A percentile compares a stretch with the other conserved stretches of the same genome.
Evolutionary conservation across 2,888 invertebrate genomes (phyloP).

Genomic region (Perizoma flavofasciatum): DNA sequence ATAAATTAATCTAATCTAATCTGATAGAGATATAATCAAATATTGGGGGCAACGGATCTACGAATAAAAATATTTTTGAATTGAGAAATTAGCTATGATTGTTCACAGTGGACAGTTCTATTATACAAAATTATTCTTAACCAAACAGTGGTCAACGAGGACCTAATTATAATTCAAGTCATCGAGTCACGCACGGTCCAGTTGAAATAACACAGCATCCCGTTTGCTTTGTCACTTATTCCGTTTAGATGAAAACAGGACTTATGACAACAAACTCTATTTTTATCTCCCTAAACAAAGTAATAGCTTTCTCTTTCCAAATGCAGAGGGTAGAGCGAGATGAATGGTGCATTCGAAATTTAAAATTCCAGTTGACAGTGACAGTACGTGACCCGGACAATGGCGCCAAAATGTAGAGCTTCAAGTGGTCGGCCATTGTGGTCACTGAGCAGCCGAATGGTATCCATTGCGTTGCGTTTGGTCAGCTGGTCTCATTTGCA

Average conservation of each 20-base stretch:
- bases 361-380: slow-evolving; percentile 45
- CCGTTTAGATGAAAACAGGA: slow-evolving; percentile 55
- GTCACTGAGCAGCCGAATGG: slow-evolving; percentile 42
- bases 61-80: background rate
- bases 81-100: slow-evolving; percentile 8
- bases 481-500: slow-evolving; percentile 55
- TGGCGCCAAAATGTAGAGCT: slow-evolving; percentile 48
- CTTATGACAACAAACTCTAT: slow-evolving; percentile 26
- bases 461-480: slow-evolving; percentile 58
- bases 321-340: slow-evolving; percentile 25
- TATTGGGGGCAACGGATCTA: too few relatives aligned
- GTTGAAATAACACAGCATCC: slow-evolving; percentile 82
- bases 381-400: slow-evolving; percentile 77
- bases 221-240: slow-evolving; percentile 58
- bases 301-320: slow-evolving; percentile 31
- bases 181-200: slow-evolving; percentile 68
- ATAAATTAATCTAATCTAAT: too few relatives aligned
- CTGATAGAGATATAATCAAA: too few relatives aligned
- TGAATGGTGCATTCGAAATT: slow-evolving; percentile 29
- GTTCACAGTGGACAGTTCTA: slow-evolving; percentile 7
- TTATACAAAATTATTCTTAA: slow-evolving; percentile 10
- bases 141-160: slow-evolving; percentile 29
- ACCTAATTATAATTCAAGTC: slow-evolving; percentile 65
- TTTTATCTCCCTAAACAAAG: slow-evolving; percentile 22
- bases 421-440: slow-evolving; percentile 29